Base-by-base conservation (phyloP, 1,140 invertebrate species). In the Cherax quadricarinatus region DNA sequence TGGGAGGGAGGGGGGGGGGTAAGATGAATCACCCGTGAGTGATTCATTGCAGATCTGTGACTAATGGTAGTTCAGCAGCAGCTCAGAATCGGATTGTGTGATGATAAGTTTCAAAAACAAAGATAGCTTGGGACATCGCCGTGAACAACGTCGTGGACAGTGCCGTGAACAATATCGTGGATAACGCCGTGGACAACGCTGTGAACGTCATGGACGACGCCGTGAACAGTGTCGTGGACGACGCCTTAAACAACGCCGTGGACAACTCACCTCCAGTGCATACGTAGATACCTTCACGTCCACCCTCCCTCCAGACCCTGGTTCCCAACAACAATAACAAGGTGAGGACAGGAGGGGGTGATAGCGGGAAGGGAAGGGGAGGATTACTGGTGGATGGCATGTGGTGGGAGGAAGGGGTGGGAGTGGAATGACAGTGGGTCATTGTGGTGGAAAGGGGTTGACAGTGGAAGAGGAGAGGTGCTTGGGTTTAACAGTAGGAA, bases 261-360 rank as follows among this genome's bases (percentile, higher is more conserved):
- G 57, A n/a, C 49, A 18, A 53, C 73, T 10, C 73, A 21, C 70
- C 75, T 60, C 16, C 24, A 41, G 41, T 48, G 24, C 75, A 88
- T 88, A 80, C 81, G 81, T 80, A 84, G 80, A 89, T 89, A 48
- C 88, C 88, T 89, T 84, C 88, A 89, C 88, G 88, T 88, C 57
- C 51, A 83, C 62, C 81, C 80, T 60, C 79, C 79, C 41, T 66
- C 66, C 88, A 21, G 62, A 41, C 80, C 79, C 41, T 89, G 82
- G 81, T 84, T 62, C 80, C 24, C 80, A 89, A 84, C 83, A 89
- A 89, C 88, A 89, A 89, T 89, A 89, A 89, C 88, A 86, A 70
- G 66, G 80, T 84, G 88, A 85, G 75, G 88, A 82, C 70, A 73
- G 81, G 62, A 49, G 51, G 62, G 70, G 18, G 30, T 41, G 84